Conservation (phyloP, 2,113 vertebrate genomes). For the Calidris pugnax region DNA sequence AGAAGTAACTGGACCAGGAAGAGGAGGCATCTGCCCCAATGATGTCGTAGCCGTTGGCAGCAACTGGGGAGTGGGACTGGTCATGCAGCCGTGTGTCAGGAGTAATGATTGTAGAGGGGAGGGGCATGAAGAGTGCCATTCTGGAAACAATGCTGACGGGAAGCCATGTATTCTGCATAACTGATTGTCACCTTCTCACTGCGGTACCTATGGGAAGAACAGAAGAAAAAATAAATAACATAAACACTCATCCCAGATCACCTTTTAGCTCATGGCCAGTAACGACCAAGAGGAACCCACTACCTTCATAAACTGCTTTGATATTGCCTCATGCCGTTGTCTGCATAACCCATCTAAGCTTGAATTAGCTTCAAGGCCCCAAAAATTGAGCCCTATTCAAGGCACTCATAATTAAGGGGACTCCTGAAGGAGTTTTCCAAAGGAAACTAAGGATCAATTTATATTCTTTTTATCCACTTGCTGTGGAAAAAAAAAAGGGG, state of each 20-base stretch:
- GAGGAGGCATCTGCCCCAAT: slow-evolving; percentile 85
- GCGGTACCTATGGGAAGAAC: slow-evolving; percentile 75
- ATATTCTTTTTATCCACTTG: not conserved
- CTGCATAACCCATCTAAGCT: not conserved
- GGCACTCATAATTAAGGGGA: not conserved
- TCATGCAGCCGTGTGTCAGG: slow-evolving; percentile 87
- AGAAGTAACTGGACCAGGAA: slow-evolving; percentile 89
- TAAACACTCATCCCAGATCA: not conserved
- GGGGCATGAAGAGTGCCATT: slow-evolving; percentile 86
- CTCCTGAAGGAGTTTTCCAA: not conserved
- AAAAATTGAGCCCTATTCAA: not conserved
- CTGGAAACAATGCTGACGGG: slow-evolving; percentile 84
- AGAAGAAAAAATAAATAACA: not conserved
- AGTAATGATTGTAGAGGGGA: slow-evolving; percentile 89
- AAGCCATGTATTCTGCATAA: slow-evolving; percentile 85
- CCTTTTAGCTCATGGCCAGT: not conserved
- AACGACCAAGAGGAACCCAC: not conserved
- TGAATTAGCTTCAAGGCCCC: not conserved
- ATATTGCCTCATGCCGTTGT: not conserved
- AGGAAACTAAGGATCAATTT: not conserved
- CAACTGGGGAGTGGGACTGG: slow-evolving; percentile 82
- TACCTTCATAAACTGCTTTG: not conserved
- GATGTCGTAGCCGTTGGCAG: slow-evolving; percentile 84
- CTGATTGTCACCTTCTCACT: slow-evolving; percentile 90
- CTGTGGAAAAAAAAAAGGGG: not conserved